phyloP scores from a whole-genome alignment of 2,797 vertebrate genomes.

The Semaprochilodus insignis region DNA sequence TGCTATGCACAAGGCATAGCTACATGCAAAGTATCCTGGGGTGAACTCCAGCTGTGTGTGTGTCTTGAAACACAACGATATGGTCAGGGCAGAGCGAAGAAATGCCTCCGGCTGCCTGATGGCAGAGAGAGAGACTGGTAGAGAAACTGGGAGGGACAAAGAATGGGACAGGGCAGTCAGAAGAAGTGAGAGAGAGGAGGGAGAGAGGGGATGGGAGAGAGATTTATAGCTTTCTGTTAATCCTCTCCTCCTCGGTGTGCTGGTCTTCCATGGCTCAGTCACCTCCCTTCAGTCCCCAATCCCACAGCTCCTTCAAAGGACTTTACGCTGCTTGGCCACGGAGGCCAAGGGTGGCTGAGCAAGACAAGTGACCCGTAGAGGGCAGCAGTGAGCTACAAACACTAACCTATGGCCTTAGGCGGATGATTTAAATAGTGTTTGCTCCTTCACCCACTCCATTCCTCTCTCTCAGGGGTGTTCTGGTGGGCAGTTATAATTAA shows the following conservation, averaged over 20 bases:
- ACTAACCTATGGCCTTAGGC: constrained; percentile 14
- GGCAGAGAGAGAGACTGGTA: not conserved
- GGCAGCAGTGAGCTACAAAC: constrained; percentile 74
- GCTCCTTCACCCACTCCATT: constrained; percentile 33
- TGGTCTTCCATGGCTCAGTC: constrained; percentile 61
- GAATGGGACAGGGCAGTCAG: constrained; percentile 37
- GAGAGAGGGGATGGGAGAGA: constrained; percentile 23
- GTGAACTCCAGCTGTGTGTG: constrained; percentile 28
- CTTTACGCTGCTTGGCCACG: constrained; percentile 59
- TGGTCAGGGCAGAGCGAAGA: constrained; percentile 2
- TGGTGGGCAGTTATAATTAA: constrained; percentile 62
- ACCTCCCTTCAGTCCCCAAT: constrained; percentile 55
- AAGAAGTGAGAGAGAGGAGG: constrained; percentile 21
- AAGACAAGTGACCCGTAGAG: constrained; percentile 67
- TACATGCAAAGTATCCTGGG: not conserved
- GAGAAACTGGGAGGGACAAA: not conserved
- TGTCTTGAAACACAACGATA: constrained; percentile 36
- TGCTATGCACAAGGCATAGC: constrained; percentile 61
- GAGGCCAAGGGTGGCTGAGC: constrained; percentile 12
- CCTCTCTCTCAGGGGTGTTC: constrained; percentile 36
- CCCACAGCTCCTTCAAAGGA: constrained; percentile 64
- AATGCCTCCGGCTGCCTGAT: too few relatives aligned
- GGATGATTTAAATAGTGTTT: constrained; percentile 16
- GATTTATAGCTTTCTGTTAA: constrained; percentile 67
- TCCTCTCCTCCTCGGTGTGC: constrained; percentile 68